Percentiles rank a stretch among this genome's conserved stretches.
phyloP scores from a whole-genome alignment of 1,140 invertebrate species.

The Anadara kagoshimensis region DNA sequence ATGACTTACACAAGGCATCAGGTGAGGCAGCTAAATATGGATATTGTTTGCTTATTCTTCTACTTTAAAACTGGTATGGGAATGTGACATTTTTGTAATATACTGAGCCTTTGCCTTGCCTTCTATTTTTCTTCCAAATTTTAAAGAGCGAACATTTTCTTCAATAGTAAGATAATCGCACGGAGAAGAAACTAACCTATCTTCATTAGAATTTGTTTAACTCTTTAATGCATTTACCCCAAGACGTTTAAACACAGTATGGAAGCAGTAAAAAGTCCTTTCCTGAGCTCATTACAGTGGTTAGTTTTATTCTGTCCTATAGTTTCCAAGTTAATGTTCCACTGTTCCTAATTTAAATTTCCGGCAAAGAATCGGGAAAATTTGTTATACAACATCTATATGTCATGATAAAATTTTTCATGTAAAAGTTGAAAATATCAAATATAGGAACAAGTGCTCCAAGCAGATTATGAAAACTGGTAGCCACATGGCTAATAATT shows the following conservation, averaged over 20 bases:
- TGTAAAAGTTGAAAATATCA: no score
- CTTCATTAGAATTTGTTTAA: no score
- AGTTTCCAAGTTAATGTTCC: background rate
- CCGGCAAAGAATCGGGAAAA: no score
- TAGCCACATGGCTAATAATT: no score
- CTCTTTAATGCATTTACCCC: background rate
- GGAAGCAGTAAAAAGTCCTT: conserved; percentile 3
- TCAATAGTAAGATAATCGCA: background rate
- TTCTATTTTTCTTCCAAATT: conserved; percentile 20
- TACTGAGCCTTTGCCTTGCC: background rate
- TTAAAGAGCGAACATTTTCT: conserved; percentile 1
- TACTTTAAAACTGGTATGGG: conserved; percentile 3
- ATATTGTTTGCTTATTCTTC: background rate
- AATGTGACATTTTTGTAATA: conserved; percentile 5
- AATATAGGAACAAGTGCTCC: no score
- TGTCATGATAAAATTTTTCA: no score
- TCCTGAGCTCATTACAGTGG: background rate
- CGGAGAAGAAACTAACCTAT: background rate
- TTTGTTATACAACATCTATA: no score
- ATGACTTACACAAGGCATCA: conserved; percentile 11
- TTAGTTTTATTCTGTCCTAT: background rate
- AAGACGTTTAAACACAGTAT: background rate
- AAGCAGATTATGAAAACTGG: no score
- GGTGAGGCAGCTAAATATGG: conserved; percentile 17
- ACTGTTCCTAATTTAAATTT: background rate